Percentiles rank a stretch among this genome's conserved stretches.
Conservation (phyloP, 2,888 invertebrate species). For the Oscheius sp. region DNA sequence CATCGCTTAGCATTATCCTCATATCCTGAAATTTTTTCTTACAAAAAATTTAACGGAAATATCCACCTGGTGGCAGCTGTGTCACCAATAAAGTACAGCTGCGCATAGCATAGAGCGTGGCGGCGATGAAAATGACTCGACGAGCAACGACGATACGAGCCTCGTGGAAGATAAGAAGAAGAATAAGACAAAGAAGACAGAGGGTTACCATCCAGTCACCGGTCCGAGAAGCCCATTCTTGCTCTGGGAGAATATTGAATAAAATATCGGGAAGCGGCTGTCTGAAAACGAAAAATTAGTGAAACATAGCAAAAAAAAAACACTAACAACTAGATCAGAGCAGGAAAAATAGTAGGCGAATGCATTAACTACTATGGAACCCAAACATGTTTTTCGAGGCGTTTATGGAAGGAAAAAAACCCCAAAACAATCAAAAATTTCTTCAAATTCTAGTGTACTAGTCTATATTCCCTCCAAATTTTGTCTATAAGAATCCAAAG, state of each 20-base stretch:
- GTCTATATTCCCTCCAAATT: no score
- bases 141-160: constrained; percentile 41
- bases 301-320: background rate
- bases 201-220: constrained; percentile 40
- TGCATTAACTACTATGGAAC: no score
- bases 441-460: no score
- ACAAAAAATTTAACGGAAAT: background rate
- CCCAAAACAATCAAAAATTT: no score
- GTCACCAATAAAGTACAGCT: constrained; percentile 51
- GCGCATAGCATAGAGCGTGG: constrained; percentile 53
- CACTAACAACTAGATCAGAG: background rate
- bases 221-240: constrained; percentile 48
- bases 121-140: constrained; percentile 51
- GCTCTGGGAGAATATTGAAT: constrained; percentile 53
- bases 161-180: constrained; percentile 40
- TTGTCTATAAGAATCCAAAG: no score
- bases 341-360: background rate
- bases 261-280: constrained; percentile 57
- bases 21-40: constrained; percentile 48
- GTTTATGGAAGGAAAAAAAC: no score
- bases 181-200: constrained; percentile 33
- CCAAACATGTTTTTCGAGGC: background rate
- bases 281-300: constrained; percentile 33
- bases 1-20: constrained; percentile 57
- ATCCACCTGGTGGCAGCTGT: constrained; percentile 56